phyloP scores from a whole-genome alignment of 2,888 invertebrate species.

The Eupithecia vulgata region DNA sequence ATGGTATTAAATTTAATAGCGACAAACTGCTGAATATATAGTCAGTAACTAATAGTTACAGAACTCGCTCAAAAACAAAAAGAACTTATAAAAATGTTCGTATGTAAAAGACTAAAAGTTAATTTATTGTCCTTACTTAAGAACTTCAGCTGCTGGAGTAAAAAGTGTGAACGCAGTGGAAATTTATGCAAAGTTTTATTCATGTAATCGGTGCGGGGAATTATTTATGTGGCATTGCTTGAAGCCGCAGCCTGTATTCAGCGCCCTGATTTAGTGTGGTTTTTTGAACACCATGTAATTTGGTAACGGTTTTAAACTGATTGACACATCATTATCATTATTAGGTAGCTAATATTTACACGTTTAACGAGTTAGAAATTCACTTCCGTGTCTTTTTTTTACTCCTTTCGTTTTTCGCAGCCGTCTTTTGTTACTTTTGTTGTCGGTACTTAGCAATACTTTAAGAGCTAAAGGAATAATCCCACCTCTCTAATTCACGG shows the following conservation, averaged over 20 bases:
- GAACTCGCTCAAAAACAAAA: not conserved
- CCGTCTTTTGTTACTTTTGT: not conserved
- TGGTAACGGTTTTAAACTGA: not conserved
- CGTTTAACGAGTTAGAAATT: not conserved
- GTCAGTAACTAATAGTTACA: not conserved
- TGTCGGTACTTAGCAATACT: too few relatives aligned
- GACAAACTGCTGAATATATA: not conserved
- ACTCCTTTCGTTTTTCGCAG: not conserved
- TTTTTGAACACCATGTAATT: not conserved
- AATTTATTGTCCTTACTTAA: constrained; percentile 47
- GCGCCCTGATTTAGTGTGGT: constrained; percentile 21
- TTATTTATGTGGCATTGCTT: constrained; percentile 26
- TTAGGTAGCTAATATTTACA: not conserved
- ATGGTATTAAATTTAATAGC: too few relatives aligned
- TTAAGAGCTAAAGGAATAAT: not conserved
- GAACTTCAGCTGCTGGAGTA: constrained; percentile 45
- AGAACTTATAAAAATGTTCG: constrained; percentile 28
- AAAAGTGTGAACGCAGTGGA: constrained; percentile 41
- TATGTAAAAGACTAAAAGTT: constrained; percentile 45
- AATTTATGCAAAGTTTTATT: constrained; percentile 51
- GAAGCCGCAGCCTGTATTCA: constrained; percentile 19
- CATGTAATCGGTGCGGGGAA: constrained; percentile 39
- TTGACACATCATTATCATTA: not conserved
- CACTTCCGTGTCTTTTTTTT: not conserved
- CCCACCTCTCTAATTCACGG: not conserved